Evolutionary conservation across 2,888 invertebrate species (phyloP).

Genomic region (Drosophila pseudotalamancana): DNA sequence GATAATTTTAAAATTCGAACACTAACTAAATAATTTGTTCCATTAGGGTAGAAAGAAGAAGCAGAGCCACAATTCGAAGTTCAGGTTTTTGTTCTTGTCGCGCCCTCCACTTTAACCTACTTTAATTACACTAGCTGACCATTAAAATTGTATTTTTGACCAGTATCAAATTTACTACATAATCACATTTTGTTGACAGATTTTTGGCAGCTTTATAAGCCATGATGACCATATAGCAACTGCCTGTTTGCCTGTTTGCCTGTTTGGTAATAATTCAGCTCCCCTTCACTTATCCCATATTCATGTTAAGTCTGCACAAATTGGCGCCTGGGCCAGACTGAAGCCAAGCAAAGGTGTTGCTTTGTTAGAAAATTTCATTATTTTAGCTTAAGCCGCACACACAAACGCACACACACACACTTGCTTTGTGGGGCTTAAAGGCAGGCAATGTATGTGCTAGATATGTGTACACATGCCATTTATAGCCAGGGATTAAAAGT

Average conservation of each 20-base stretch:
- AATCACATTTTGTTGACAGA: constrained; percentile 9
- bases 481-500: constrained; percentile 80
- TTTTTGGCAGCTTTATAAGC: constrained; percentile 18
- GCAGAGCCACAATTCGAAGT: too few relatives aligned
- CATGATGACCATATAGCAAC: constrained; percentile 19
- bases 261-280: constrained; percentile 10
- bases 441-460: constrained; percentile 43
- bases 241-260: constrained; percentile 17
- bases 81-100: too few relatives aligned
- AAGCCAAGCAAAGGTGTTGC: constrained; percentile 68
- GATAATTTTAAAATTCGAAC: too few relatives aligned
- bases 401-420: constrained; percentile 16
- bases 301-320: constrained; percentile 59
- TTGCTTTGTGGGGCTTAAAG: neutral
- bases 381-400: constrained; percentile 71
- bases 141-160: neutral
- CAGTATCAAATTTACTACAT: neutral
- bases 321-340: constrained; percentile 63
- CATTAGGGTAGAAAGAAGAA: too few relatives aligned
- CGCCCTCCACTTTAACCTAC: too few relatives aligned
- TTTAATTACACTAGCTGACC: neutral
- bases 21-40: too few relatives aligned
- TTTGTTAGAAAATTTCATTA: constrained; percentile 78
- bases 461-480: constrained; percentile 75
- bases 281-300: constrained; percentile 5